A percentile compares a stretch with the other conserved stretches of the same genome.
Evolutionary conservation across 2,888 invertebrate genomes (phyloP).

Genomic region (Acrobasis repandana): DNA sequence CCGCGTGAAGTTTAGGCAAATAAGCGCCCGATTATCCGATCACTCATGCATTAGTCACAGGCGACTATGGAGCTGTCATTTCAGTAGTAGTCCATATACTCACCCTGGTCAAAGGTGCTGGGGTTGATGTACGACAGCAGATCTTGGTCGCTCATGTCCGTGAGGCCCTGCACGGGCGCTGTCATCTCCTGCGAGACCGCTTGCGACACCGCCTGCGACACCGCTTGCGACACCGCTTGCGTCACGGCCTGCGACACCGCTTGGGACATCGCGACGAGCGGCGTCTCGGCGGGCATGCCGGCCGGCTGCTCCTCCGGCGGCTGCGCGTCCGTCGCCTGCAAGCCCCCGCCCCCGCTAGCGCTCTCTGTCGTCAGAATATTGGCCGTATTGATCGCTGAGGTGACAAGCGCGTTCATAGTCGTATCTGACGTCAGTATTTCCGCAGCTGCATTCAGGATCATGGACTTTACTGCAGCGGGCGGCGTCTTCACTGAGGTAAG

Average conservation of each 20-base stretch:
- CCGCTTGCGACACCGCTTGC: constrained; percentile 75
- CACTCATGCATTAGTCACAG: no score
- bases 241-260: constrained; percentile 78
- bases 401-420: constrained; percentile 82
- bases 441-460: constrained; percentile 88
- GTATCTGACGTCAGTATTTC: constrained; percentile 86
- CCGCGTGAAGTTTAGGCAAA: no score
- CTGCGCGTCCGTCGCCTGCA: constrained; percentile 47
- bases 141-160: constrained; percentile 94
- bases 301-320: constrained; percentile 62
- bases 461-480: constrained; percentile 87
- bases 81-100: constrained; percentile 66
- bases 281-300: constrained; percentile 50
- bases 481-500: constrained; percentile 77
- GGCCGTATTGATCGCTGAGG: constrained; percentile 78
- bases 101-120: constrained; percentile 93
- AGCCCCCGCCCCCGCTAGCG: constrained; percentile 41
- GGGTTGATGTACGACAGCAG: constrained; percentile 94
- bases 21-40: no score
- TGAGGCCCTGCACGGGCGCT: constrained; percentile 87
- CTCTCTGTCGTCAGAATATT: constrained; percentile 70
- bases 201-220: constrained; percentile 75
- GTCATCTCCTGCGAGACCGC: constrained; percentile 79
- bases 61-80: constrained; percentile 20
- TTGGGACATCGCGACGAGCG: constrained; percentile 75